These are phyloP conservation scores for Neoitamus cyanurus DNA, from an alignment of 2,888 invertebrate genomes.

Conservation along the genomic window DNA sequence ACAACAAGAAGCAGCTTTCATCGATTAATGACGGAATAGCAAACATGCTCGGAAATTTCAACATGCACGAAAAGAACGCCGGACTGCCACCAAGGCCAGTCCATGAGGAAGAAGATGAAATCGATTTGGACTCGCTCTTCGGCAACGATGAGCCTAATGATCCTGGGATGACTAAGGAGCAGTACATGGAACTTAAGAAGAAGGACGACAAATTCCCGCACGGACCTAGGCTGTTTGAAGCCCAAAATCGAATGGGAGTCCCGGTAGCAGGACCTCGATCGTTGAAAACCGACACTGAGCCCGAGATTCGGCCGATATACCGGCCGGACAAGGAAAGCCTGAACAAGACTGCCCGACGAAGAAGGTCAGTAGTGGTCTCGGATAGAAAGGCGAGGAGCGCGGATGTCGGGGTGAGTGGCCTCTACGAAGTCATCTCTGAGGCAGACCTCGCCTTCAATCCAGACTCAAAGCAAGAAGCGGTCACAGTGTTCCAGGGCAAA, in stretches of 20 bases:
- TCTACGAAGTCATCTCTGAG: constrained; percentile 92
- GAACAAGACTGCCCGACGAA: constrained; percentile 66
- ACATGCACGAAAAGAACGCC: constrained; percentile 60
- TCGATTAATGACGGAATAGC: constrained; percentile 62
- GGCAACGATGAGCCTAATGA: constrained; percentile 59
- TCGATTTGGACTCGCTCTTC: constrained; percentile 62
- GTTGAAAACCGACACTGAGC: constrained; percentile 61
- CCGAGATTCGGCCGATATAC: constrained; percentile 62
- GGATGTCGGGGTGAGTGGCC: constrained; percentile 89
- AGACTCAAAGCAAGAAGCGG: constrained; percentile 80
- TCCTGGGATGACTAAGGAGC: constrained; percentile 58
- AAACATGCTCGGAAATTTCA: constrained; percentile 59
- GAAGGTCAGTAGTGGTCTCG: constrained; percentile 74
- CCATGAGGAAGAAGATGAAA: constrained; percentile 66
- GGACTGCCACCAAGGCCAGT: constrained; percentile 63
- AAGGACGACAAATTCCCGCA: constrained; percentile 76
- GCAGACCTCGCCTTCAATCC: constrained; percentile 92
- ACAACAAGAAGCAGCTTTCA: constrained; percentile 69
- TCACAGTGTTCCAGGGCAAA: constrained; percentile 88
- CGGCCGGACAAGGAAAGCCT: constrained; percentile 54
- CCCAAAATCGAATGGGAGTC: constrained; percentile 68
- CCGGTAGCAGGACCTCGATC: constrained; percentile 70
- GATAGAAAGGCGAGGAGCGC: constrained; percentile 83
- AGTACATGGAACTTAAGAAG: constrained; percentile 66
- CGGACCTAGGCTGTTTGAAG: constrained; percentile 75